Evolutionary conservation across 2,113 vertebrate species (phyloP).

Genomic region (Rattus rattus): DNA sequence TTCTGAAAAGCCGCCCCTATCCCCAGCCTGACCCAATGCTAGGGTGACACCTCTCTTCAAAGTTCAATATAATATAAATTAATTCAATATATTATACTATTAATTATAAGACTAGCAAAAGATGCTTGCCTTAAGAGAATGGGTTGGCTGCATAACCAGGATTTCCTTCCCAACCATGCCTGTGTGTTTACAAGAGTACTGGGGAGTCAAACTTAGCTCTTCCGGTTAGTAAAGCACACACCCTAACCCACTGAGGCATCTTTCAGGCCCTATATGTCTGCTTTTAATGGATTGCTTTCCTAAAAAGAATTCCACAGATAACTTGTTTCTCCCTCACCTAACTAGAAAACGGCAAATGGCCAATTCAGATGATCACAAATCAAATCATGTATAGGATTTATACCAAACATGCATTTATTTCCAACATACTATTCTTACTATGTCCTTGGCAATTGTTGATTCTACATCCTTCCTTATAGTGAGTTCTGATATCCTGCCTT

Average conservation of each 20-base stretch:
- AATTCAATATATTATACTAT: not conserved
- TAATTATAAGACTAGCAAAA: not conserved
- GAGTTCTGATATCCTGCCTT: not conserved
- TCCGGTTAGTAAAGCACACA: not conserved
- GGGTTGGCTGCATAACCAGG: not conserved
- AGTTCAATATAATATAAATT: not conserved
- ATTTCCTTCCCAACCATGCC: not conserved
- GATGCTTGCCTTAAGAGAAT: not conserved
- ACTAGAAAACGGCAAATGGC: not conserved
- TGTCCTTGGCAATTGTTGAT: not conserved
- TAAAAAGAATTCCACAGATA: not conserved
- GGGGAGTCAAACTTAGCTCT: not conserved
- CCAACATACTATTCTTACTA: not conserved
- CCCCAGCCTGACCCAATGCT: not conserved
- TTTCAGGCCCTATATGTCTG: not conserved
- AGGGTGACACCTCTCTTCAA: not conserved
- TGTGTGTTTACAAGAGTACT: not conserved
- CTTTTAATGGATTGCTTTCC: constrained; percentile 39
- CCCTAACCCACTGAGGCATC: not conserved
- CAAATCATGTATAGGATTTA: not conserved
- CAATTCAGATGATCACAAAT: constrained; percentile 15
- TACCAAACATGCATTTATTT: not conserved
- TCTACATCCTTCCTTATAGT: not conserved
- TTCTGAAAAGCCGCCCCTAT: not conserved
- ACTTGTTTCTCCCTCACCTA: not conserved